These are phyloP conservation scores for Cricetomys ansorgei DNA, from an alignment of 2,113 vertebrate genomes.

Conservation along the genomic window DNA sequence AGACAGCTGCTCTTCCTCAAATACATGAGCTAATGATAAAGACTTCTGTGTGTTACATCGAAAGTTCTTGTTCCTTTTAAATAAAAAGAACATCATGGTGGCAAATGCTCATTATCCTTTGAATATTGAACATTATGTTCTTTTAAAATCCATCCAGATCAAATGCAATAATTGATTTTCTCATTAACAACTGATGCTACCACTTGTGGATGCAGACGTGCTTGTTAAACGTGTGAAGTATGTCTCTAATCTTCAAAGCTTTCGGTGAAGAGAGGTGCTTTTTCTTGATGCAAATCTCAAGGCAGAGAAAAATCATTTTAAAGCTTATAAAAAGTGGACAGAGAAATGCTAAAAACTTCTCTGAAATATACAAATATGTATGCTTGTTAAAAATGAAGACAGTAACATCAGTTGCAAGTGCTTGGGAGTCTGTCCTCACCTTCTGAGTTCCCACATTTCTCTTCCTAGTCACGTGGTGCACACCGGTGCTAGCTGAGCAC, in stretches of 20 bases:
- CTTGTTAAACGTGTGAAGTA: slow-evolving; percentile 82
- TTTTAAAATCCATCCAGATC: slow-evolving; percentile 86
- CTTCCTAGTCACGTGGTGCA: slow-evolving; percentile 83
- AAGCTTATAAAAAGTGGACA: slow-evolving; percentile 91
- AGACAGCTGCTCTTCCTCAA: slow-evolving; percentile 93
- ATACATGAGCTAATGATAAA: slow-evolving; percentile 92
- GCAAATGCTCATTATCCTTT: slow-evolving; percentile 85
- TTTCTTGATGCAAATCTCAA: slow-evolving; percentile 88
- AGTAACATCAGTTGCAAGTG: slow-evolving; percentile 88
- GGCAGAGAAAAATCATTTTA: slow-evolving; percentile 89
- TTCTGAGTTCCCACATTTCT: slow-evolving; percentile 85
- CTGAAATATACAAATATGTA: slow-evolving; percentile 89
- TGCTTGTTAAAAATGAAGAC: slow-evolving; percentile 89
- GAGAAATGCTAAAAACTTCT: slow-evolving; percentile 90
- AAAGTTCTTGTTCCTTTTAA: slow-evolving; percentile 87
- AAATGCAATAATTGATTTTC: slow-evolving; percentile 85
- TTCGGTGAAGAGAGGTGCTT: slow-evolving; percentile 88
- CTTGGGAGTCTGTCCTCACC: slow-evolving; percentile 85
- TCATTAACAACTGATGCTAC: slow-evolving; percentile 87
- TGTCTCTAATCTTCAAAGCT: slow-evolving; percentile 87
- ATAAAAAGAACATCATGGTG: slow-evolving; percentile 87
- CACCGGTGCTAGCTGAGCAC: slow-evolving; percentile 89
- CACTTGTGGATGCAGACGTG: slow-evolving; percentile 81
- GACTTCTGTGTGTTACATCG: slow-evolving; percentile 87
- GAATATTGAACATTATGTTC: slow-evolving; percentile 87